phyloP scores from a whole-genome alignment of 2,113 vertebrate genomes.

The Caloenas nicobarica region DNA sequence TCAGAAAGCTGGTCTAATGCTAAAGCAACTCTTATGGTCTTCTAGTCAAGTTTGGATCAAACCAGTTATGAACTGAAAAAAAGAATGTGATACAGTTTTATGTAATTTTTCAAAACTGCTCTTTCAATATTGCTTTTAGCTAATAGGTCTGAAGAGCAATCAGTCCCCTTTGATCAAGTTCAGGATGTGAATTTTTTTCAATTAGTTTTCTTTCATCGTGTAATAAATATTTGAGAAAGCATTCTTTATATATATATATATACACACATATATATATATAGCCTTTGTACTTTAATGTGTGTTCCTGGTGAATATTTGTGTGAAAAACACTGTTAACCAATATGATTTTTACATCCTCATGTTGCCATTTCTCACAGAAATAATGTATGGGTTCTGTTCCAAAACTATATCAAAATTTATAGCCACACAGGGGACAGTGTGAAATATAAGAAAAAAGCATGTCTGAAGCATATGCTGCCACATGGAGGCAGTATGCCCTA shows the following conservation, averaged over 20 bases:
- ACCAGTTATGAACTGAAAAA: not conserved
- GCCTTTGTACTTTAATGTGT: constrained; percentile 46
- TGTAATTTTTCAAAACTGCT: constrained; percentile 27
- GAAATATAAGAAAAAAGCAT: not conserved
- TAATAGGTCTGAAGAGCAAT: constrained; percentile 39
- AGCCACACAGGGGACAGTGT: not conserved
- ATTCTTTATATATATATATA: constrained; percentile 53
- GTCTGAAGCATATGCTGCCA: constrained; percentile 5
- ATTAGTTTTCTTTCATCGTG: constrained; percentile 37
- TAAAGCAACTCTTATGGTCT: not conserved
- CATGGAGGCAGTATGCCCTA: constrained; percentile 43
- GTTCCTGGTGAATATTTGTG: constrained; percentile 22
- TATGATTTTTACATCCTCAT: not conserved
- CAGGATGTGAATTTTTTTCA: constrained; percentile 30
- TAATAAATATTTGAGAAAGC: constrained; percentile 65
- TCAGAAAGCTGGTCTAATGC: not conserved
- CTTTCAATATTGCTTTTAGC: constrained; percentile 51
- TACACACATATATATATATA: not conserved
- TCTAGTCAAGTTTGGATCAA: not conserved
- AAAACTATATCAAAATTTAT: not conserved
- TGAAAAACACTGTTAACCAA: not conserved
- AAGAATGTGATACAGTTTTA: not conserved
- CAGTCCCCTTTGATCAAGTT: constrained; percentile 11
- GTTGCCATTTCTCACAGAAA: not conserved
- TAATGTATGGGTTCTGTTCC: not conserved